Base-by-base conservation (phyloP, 1,140 invertebrate species). In the Chelonus insularis region DNA sequence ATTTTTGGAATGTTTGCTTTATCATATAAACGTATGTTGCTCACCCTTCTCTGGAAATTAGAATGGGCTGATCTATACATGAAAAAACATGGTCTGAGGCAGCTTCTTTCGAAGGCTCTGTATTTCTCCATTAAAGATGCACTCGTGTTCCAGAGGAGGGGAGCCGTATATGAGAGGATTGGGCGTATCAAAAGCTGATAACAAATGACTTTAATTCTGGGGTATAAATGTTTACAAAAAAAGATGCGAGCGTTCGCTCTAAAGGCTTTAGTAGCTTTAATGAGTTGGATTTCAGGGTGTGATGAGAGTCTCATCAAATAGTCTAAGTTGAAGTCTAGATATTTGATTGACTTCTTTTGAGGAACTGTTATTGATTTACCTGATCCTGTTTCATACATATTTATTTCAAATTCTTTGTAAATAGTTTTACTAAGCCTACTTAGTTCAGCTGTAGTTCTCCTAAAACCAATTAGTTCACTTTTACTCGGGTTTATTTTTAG, bases 171-270 rank as follows among this genome's bases (percentile, higher is more conserved):
- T 29, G 60, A 45, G 0, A 61, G 43, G 7, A 61, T 54, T 1
- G 60, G 60, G n/a, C 60, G 14, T 2, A 55, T 61, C 2, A 61
- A 11, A 5, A 54, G 12, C 29, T 51, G 21, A 20, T 54, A 61
- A 11, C 50, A 47, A 6, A 55, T 52, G 7, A 55, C 47, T 62
- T 56, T 62, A 1, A 37, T 34, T 62, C 23, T 36, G 9, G 41
- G 36, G 7, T 37, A n/a, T 8, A 54, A 14, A 18, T 60, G 12
- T 20, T 43, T 60, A 7, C 11, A 11, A 7, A 39, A 21, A 16
- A 60, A 41, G 12, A 52, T 2, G 11, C 12, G 37, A 11, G 14
- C 39, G 7, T 18, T 34, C 3, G 1, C 18, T 32, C 7, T 1
- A 2, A 50, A 16, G 1, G 45, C 43, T 8, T 29, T 36, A 32